Evolutionary conservation across 2,888 invertebrate genomes (phyloP).

Genomic region (Frankliniella fusca): DNA sequence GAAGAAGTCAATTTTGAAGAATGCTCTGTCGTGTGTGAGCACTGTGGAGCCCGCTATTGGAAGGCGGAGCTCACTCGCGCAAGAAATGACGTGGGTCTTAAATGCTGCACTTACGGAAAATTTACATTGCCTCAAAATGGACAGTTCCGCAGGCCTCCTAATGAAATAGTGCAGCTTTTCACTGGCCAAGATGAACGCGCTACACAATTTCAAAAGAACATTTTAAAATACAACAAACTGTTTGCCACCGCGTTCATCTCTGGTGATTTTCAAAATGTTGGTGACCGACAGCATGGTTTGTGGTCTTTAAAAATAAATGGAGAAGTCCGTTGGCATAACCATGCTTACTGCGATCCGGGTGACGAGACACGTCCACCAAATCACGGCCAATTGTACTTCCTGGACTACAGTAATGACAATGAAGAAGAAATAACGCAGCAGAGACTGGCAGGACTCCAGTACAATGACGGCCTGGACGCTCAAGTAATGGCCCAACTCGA

Average conservation of each 20-base stretch:
- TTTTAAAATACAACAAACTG: conserved; percentile 6
- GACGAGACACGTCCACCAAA: not conserved
- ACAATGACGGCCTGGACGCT: not conserved
- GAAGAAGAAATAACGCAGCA: not conserved
- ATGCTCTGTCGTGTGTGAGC: not conserved
- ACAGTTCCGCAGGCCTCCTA: not conserved
- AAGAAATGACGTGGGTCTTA: not conserved
- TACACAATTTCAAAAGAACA: not conserved
- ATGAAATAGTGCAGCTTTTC: not conserved
- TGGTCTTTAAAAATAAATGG: not conserved
- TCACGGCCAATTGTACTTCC: not conserved
- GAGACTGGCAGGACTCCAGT: not conserved
- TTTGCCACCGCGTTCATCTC: not conserved
- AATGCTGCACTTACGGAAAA: not conserved
- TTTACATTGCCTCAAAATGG: not conserved
- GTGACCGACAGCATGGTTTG: not conserved
- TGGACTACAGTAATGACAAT: not conserved
- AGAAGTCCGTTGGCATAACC: not conserved
- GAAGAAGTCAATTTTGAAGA: not conserved
- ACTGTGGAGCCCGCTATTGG: not conserved
- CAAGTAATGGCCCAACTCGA: not conserved
- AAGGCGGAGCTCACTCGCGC: not conserved
- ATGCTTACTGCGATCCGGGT: not conserved
- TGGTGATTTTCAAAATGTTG: not conserved
- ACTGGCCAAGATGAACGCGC: not conserved